Base-by-base conservation (phyloP, 30 jellyfish, hydroid and myxozoan genomes). In the Sanderia malayensis region DNA sequence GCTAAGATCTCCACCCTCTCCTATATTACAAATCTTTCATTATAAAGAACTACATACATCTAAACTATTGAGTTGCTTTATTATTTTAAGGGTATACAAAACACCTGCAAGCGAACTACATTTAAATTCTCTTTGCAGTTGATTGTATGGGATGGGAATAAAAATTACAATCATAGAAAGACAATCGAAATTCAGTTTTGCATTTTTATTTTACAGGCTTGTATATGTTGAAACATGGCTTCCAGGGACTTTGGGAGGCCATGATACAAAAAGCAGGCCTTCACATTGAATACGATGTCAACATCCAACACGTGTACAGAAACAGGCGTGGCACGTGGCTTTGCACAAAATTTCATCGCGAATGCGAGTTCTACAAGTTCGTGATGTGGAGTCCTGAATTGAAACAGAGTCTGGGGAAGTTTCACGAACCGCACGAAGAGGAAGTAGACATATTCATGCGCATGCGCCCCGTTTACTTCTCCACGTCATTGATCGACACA, bases 321-420 rank as follows among this genome's bases (percentile, higher is more conserved):
- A 44, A 58, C 2, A 57, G 84, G 19, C 27, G 73, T 4, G 91
- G 88, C 44, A n/a, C 82, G 3, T 74, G 84, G 85, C 65, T 80
- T 45, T 81, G 92, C 61, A 76, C 68, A 28, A 44, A 49, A 2
- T n/a, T 21, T 0, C 76, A 70, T 24, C 19, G 85, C 3, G 68
- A 47, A 7, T 81, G 97, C 68, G 84, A 89, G 10, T 71, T 55
- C 49, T 89, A 61, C 80, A 89, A 77, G 21, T 89, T 89, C 60
- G 84, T 89, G 46, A 76, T 89, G 46, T 89, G 97, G 97, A 89
- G 94, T 22, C 97, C 97, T 9, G 97, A 89, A 30, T 25, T 89
- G 76, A 31, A 72, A 52, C 76, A 24, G 32, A 89, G 95, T 71
- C 47, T 89, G 41, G 31, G 67, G 8, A 64, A 55, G 22, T 80